Conservation (phyloP, 2,113 vertebrate species). For the chimpanzee (Pan troglodytes) region DNA sequence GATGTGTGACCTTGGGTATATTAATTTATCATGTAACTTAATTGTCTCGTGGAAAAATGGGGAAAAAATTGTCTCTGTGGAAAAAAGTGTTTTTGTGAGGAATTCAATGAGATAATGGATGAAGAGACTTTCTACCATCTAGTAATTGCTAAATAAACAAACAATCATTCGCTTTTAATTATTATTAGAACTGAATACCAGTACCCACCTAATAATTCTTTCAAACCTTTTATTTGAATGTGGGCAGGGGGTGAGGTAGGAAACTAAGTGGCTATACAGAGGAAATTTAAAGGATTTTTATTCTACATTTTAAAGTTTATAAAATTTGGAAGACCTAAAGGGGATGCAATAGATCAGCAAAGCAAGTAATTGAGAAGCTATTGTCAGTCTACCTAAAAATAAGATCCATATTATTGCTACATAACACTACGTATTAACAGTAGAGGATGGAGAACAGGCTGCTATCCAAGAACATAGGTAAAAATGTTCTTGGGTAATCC, state of each 20-base stretch:
- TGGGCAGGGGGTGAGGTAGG: background rate
- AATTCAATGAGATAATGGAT: slow-evolving; percentile 10
- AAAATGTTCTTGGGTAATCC: slow-evolving; percentile 43
- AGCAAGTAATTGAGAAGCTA: background rate
- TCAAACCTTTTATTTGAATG: background rate
- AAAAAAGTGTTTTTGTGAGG: background rate
- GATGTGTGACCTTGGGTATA: background rate
- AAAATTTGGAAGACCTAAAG: background rate
- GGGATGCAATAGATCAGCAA: background rate
- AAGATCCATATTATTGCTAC: background rate
- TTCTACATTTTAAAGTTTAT: background rate
- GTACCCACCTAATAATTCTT: background rate
- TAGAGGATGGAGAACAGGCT: background rate
- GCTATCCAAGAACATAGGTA: background rate
- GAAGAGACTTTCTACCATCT: background rate
- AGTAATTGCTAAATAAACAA: slow-evolving; percentile 9
- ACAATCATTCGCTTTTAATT: slow-evolving; percentile 11
- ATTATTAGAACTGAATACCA: slow-evolving; percentile 17
- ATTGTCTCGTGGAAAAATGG: slow-evolving; percentile 14
- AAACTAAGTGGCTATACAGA: background rate
- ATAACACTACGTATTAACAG: background rate
- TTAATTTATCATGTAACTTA: background rate
- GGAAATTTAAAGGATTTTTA: slow-evolving; percentile 8
- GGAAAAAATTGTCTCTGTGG: background rate
- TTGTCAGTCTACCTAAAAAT: background rate